Base-by-base conservation (phyloP, 2,888 invertebrate genomes). In the Ellobium chinense region DNA sequence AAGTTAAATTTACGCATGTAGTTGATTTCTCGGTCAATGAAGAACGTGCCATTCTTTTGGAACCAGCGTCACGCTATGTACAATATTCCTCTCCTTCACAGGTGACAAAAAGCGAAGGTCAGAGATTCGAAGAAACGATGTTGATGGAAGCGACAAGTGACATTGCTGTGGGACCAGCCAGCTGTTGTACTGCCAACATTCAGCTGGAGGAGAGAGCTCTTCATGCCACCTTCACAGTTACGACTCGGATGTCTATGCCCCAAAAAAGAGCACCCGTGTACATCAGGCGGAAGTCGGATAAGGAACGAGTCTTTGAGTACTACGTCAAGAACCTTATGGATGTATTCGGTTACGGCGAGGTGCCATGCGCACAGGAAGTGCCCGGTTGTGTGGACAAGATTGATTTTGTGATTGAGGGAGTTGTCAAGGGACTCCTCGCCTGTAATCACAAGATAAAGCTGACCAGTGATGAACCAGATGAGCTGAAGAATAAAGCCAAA, bases 101-200 rank as follows among this genome's bases (percentile, higher is more conserved):
- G 83, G 82, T 85, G 39, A 78, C 84, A 21, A 85, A 85, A 46
- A 83, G 81, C 7, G 73, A 81, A 1, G 85, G 83, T 9, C 82
- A 85, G 60, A 82, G 76, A n/a, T 84, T 84, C 34, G 85, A 84
- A 56, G 85, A 85, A 54, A 74, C 73, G 14, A 37, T 85, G 46
- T 68, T 79, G 9, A 83, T 84, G 60, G 83, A 84, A 21, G 83
- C 85, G 2, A 84, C 80, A 24, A 85, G 85, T 56, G 80, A 84
- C 31, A 85, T 85, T 58, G 70, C 76, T 0, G 83, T 85, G 39
- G 80, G 68, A 18, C 69, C 81, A 34, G 74, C 82, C 54, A 78
- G 84, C 39, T 76, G 75, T 54, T 85, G 84, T 75, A 73, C 68
- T 7, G 84, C 84, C 27, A 77, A 78, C 21, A 78, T 85, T 1